A percentile compares a stretch with the other conserved stretches of the same genome.
Conservation (phyloP, 2,113 vertebrate species). For the Synchiropus splendidus region DNA sequence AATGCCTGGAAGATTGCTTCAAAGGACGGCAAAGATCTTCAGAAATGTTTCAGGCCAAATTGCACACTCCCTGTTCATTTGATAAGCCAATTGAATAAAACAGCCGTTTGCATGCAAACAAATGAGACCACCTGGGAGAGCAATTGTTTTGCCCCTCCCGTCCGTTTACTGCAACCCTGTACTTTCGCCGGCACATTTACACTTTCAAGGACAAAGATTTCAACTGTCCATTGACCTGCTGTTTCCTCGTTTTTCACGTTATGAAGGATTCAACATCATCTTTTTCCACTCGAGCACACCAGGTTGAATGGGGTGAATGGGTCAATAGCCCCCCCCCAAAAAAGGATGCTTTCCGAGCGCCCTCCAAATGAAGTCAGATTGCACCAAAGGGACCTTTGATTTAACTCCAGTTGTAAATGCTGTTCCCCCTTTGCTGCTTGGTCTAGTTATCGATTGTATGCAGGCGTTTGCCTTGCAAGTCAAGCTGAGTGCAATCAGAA, state of each 20-base stretch:
- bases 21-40: conserved; percentile 22
- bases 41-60: conserved; percentile 29
- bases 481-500: conserved; percentile 35
- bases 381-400: conserved; percentile 45
- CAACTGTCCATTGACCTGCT: no score
- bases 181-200: conserved; percentile 18
- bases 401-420: conserved; percentile 47
- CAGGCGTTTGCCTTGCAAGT: conserved; percentile 28
- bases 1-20: conserved; percentile 27
- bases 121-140: conserved; percentile 37
- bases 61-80: conserved; percentile 9
- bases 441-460: conserved; percentile 47
- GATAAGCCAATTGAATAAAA: conserved; percentile 26
- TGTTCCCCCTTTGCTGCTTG: conserved; percentile 21
- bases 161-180: conserved; percentile 8
- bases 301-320: no score
- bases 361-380: conserved; percentile 37
- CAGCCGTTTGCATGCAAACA: conserved; percentile 28
- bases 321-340: no score
- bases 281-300: no score
- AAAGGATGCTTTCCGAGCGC: conserved; percentile 24
- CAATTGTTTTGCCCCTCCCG: conserved; percentile 23
- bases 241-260: no score
- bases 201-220: conserved; percentile 25
- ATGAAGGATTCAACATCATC: no score